phyloP scores from a whole-genome alignment of 1,140 invertebrate species.

The Drosophila ambigua region DNA sequence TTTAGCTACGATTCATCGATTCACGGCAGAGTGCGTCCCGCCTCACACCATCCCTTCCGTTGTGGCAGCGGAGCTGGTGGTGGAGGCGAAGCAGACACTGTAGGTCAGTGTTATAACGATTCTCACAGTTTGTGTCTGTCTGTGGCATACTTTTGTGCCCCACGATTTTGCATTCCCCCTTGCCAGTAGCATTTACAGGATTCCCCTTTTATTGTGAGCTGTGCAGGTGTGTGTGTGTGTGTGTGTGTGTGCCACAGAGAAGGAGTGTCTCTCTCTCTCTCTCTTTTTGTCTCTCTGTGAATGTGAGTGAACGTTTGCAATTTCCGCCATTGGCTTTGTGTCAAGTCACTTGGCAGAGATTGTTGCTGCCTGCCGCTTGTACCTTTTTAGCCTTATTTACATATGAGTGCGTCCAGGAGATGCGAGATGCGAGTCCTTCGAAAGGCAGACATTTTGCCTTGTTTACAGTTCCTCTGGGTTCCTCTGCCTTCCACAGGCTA shows the following conservation, averaged over 20 bases:
- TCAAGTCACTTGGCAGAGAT: conserved; percentile 66
- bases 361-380: background rate
- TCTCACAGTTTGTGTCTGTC: conserved; percentile 24
- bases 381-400: conserved; percentile 63
- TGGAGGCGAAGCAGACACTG: conserved; percentile 21
- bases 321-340: conserved; percentile 74
- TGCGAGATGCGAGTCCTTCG: background rate
- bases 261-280: background rate
- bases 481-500: no score
- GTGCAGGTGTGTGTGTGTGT: conserved; percentile 24
- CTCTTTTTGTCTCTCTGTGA: background rate
- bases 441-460: no score
- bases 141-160: conserved; percentile 67
- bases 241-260: background rate
- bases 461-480: no score
- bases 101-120: conserved; percentile 77
- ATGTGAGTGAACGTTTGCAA: conserved; percentile 46
- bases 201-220: conserved; percentile 10
- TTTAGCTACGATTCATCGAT: conserved; percentile 19
- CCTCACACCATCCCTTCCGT: conserved; percentile 4
- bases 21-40: background rate
- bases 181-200: conserved; percentile 54
- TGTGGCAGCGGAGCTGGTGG: conserved; percentile 18
- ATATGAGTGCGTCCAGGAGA: conserved; percentile 39
- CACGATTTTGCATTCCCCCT: conserved; percentile 46